Evolutionary conservation across 2,113 vertebrate genomes (phyloP).

Genomic region (Carettochelys insculpta): DNA sequence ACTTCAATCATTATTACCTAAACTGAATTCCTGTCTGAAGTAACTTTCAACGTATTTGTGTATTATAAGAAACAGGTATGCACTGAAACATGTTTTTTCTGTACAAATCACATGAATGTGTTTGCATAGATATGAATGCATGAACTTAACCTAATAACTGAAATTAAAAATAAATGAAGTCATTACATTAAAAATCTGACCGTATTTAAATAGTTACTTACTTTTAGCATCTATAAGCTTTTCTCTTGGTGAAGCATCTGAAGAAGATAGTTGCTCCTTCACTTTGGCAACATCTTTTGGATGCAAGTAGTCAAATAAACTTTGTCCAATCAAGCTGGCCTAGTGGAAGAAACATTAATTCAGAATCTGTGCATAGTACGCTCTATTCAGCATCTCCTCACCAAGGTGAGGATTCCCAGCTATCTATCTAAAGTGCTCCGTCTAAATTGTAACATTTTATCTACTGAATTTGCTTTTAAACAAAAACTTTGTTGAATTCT

Average conservation of each 20-base stretch:
- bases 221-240: conserved; percentile 91
- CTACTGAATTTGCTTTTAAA: background rate
- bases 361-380: background rate
- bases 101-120: background rate
- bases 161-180: background rate
- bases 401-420: background rate
- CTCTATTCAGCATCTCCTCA: background rate
- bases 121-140: background rate
- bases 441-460: background rate
- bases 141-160: background rate
- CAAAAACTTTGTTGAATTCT: background rate
- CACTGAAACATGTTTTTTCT: background rate
- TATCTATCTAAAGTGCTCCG: background rate
- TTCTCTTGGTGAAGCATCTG: conserved; percentile 85
- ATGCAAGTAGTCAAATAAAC: conserved; percentile 91
- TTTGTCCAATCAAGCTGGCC: conserved; percentile 90
- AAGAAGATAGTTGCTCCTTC: conserved; percentile 91
- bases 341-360: conserved; percentile 42
- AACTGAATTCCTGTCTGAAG: background rate
- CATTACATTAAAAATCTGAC: background rate
- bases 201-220: conserved; percentile 63
- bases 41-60: background rate
- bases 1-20: conserved; percentile 18
- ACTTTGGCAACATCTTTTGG: conserved; percentile 94
- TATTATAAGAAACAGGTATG: background rate